These are phyloP conservation scores for Nannobrachium achirus DNA, from an alignment of 2,113 vertebrate species.

Conservation along the genomic window DNA sequence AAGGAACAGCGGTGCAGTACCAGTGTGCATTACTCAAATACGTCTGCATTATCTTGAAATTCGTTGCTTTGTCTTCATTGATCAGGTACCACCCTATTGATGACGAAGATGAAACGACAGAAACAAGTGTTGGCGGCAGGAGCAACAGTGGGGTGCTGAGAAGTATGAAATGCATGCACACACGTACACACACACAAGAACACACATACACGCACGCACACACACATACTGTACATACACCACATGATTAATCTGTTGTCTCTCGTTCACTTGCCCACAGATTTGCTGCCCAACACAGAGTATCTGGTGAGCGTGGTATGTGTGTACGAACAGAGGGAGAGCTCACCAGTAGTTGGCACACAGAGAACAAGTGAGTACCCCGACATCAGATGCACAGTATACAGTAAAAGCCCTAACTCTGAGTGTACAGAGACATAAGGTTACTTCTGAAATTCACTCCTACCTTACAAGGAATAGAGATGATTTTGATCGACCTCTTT, in stretches of 20 bases:
- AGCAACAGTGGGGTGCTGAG: constrained; percentile 83
- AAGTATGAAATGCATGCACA: constrained; percentile 76
- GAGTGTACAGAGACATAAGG: too few relatives aligned
- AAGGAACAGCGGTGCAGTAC: too few relatives aligned
- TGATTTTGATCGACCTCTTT: too few relatives aligned
- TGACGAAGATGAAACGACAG: constrained; percentile 87
- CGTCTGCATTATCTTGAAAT: too few relatives aligned
- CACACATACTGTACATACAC: background rate
- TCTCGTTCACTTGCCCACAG: constrained; percentile 67
- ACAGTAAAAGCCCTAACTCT: too few relatives aligned
- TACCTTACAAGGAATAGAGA: too few relatives aligned
- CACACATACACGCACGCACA: background rate
- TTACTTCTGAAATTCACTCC: too few relatives aligned
- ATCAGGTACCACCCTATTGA: constrained; percentile 88
- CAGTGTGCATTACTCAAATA: too few relatives aligned
- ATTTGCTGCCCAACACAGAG: constrained; percentile 91
- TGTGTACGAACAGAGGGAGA: constrained; percentile 90
- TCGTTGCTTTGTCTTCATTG: background rate
- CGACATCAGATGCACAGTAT: too few relatives aligned
- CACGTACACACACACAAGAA: background rate
- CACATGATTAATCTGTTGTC: background rate
- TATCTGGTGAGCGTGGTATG: constrained; percentile 92
- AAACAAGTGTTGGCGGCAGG: constrained; percentile 82
- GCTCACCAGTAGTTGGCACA: constrained; percentile 83
- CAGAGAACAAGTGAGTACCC: constrained; percentile 85